These are phyloP conservation scores for Standfussiana lucernea DNA, from an alignment of 2,888 invertebrate genomes.

Conservation along the genomic window DNA sequence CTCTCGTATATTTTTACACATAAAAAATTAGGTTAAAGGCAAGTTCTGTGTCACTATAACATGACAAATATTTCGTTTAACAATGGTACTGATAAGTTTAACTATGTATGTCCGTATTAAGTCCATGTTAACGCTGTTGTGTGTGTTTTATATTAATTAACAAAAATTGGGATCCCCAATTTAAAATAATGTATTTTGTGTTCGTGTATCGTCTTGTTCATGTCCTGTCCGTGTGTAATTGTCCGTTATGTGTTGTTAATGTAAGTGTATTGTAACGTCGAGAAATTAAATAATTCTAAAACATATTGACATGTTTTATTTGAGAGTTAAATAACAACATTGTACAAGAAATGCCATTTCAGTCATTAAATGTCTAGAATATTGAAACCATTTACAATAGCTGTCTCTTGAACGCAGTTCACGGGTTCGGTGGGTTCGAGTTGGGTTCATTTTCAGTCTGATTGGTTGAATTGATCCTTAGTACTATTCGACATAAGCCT, in stretches of 20 bases:
- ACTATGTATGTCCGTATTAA: conserved; percentile 12
- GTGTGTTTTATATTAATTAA: conserved; percentile 27
- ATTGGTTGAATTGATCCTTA: neutral
- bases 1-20: neutral
- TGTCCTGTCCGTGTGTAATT: conserved; percentile 30
- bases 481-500: neutral
- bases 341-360: neutral
- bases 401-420: neutral
- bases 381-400: neutral
- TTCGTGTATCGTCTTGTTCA: conserved; percentile 44
- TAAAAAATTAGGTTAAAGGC: too few species aligned
- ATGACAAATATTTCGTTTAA: conserved; percentile 2
- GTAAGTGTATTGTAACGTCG: conserved; percentile 69
- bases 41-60: conserved; percentile 32
- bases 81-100: conserved; percentile 45
- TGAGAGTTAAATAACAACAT: neutral
- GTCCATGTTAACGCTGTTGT: conserved; percentile 13
- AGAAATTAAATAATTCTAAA: conserved; percentile 45
- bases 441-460: neutral
- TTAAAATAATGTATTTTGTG: conserved; percentile 32
- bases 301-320: neutral
- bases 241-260: conserved; percentile 40
- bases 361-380: neutral
- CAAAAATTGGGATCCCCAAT: conserved; percentile 16
- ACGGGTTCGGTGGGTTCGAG: too few species aligned